phyloP scores from a whole-genome alignment of 2,113 vertebrate species.

The zebrafish (Danio rerio) region DNA sequence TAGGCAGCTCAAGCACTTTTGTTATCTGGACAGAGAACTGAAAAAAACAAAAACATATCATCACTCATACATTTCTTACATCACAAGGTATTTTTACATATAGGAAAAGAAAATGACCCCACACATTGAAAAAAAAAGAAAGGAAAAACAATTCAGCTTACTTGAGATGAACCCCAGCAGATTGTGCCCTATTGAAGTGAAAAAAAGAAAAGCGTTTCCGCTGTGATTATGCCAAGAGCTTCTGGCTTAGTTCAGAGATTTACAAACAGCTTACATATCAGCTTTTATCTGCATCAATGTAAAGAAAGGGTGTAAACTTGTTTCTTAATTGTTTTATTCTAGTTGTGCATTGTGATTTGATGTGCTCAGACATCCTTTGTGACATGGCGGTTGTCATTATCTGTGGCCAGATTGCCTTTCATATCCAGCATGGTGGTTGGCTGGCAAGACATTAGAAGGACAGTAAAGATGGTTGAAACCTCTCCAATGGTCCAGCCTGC shows the following conservation, averaged over 20 bases:
- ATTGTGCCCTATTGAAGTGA: neutral
- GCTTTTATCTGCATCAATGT: neutral
- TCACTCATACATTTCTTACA: too few species aligned
- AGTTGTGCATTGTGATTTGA: neutral
- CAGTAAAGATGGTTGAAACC: conserved; percentile 20
- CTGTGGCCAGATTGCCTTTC: conserved; percentile 7
- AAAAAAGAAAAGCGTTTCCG: neutral
- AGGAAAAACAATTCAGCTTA: conserved; percentile 7
- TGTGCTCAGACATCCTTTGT: neutral
- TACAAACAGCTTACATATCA: neutral
- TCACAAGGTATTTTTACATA: too few species aligned
- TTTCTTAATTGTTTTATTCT: neutral
- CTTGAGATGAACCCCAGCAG: neutral
- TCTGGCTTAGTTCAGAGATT: conserved; percentile 13
- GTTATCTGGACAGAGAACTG: neutral
- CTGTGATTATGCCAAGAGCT: conserved; percentile 48
- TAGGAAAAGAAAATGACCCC: too few species aligned
- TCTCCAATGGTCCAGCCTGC: conserved; percentile 27
- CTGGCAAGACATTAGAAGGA: conserved; percentile 29
- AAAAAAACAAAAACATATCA: neutral
- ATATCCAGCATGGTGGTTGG: neutral
- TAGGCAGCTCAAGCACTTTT: neutral
- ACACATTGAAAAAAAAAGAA: conserved; percentile 1
- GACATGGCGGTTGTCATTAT: neutral
- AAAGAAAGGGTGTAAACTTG: too few species aligned